Evolutionary conservation across 2,888 invertebrate genomes (phyloP).

Genomic region (Morpho helenor): DNA sequence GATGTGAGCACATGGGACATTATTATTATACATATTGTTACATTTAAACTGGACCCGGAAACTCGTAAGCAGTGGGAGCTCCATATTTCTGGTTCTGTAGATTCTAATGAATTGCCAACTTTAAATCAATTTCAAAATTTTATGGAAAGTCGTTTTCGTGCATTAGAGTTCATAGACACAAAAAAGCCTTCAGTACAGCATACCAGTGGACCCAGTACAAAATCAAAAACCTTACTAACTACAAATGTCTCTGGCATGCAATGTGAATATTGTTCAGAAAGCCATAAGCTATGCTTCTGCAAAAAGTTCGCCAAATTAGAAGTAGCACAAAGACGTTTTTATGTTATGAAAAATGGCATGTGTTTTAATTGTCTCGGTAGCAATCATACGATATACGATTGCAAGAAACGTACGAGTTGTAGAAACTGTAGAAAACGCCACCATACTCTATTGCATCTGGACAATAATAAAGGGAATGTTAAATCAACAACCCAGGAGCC

Average conservation of each 20-base stretch:
- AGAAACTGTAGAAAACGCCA: constrained; percentile 23
- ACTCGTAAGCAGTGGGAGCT: no score
- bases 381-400: constrained; percentile 15
- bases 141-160: constrained; percentile 10
- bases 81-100: constrained; percentile 21
- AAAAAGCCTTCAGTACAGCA: neutral
- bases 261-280: constrained; percentile 5
- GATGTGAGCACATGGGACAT: constrained; percentile 18
- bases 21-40: no score
- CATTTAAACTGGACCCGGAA: no score
- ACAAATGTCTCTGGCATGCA: neutral
- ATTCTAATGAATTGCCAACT: constrained; percentile 23
- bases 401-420: constrained; percentile 21
- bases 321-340: constrained; percentile 5
- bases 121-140: constrained; percentile 13
- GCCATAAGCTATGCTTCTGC: constrained; percentile 12
- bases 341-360: constrained; percentile 14
- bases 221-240: neutral
- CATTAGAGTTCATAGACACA: constrained; percentile 11
- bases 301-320: constrained; percentile 9
- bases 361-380: constrained; percentile 27
- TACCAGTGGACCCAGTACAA: neutral
- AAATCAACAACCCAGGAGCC: no score
- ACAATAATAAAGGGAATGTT: neutral
- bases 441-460: constrained; percentile 26